phyloP scores from a whole-genome alignment of 2,797 vertebrate species.

The Numenius phaeopus region DNA sequence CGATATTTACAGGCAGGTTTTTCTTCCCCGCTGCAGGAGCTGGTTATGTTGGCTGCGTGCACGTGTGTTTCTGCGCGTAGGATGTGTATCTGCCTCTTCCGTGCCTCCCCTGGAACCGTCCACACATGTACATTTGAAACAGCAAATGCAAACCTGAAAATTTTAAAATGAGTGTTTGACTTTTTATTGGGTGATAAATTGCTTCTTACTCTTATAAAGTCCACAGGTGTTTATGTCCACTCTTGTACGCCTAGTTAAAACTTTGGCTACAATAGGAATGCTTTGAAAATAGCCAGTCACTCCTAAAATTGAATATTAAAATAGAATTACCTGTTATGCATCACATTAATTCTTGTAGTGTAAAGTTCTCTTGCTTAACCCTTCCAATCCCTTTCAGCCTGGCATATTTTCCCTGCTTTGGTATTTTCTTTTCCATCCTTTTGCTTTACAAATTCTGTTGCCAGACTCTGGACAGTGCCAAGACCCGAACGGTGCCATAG shows the following conservation, averaged over 20 bases:
- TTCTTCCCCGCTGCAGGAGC: background rate
- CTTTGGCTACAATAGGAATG: conserved; percentile 56
- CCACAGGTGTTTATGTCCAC: conserved; percentile 69
- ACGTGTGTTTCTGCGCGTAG: background rate
- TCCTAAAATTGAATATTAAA: conserved; percentile 66
- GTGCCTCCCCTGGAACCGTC: background rate
- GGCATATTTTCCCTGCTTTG: background rate
- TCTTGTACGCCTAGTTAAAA: conserved; percentile 62
- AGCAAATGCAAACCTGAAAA: conserved; percentile 69
- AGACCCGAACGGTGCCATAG: background rate
- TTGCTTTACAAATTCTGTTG: background rate
- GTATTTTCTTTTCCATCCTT: background rate
- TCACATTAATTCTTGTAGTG: background rate
- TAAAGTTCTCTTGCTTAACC: conserved; percentile 36
- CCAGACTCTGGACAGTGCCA: background rate
- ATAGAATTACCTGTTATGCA: conserved; percentile 38
- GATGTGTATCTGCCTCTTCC: background rate
- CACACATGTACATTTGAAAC: conserved; percentile 38
- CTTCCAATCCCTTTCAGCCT: background rate
- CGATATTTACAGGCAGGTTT: background rate
- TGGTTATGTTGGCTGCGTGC: background rate
- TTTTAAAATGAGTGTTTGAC: conserved; percentile 68
- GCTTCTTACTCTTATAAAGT: conserved; percentile 74
- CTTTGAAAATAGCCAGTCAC: conserved; percentile 58
- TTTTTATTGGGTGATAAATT: conserved; percentile 77